A percentile compares a stretch with the other conserved stretches of the same genome.
phyloP scores from a whole-genome alignment of 2,113 vertebrate species.

The Microtus richardsoni region DNA sequence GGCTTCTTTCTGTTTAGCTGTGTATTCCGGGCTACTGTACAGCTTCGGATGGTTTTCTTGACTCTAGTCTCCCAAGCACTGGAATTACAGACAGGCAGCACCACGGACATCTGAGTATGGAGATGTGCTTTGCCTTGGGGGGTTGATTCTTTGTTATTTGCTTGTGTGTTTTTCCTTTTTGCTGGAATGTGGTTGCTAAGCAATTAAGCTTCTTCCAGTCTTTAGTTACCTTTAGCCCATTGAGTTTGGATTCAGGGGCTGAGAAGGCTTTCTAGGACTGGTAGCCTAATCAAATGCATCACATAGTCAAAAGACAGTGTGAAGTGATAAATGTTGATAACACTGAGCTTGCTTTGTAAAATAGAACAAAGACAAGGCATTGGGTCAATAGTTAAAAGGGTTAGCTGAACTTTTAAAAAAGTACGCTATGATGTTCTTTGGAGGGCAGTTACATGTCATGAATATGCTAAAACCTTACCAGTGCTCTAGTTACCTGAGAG shows the following conservation, averaged over 20 bases:
- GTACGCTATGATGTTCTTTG: background rate
- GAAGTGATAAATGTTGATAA: slow-evolving; percentile 38
- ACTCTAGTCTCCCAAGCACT: background rate
- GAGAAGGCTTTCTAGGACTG: slow-evolving; percentile 22
- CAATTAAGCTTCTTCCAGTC: slow-evolving; percentile 24
- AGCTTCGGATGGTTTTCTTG: background rate
- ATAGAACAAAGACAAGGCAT: background rate
- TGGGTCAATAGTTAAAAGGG: background rate
- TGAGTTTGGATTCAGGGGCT: slow-evolving; percentile 38
- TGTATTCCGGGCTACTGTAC: background rate
- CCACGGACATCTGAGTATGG: background rate
- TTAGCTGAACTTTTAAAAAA: background rate
- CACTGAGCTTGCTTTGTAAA: background rate
- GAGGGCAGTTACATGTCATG: background rate
- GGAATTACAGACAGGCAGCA: background rate
- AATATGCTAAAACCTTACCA: background rate
- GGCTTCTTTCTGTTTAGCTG: background rate
- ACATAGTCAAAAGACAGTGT: slow-evolving; percentile 10
- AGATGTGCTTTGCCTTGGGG: background rate
- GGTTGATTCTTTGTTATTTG: slow-evolving; percentile 21
- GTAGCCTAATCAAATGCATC: slow-evolving; percentile 33
- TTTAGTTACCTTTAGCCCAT: slow-evolving; percentile 34
- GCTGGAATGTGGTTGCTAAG: background rate
- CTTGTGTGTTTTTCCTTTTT: background rate
- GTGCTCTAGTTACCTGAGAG: background rate